Base-by-base conservation (phyloP, 2,888 invertebrate species). In the Caenorhabditis sp. region DNA sequence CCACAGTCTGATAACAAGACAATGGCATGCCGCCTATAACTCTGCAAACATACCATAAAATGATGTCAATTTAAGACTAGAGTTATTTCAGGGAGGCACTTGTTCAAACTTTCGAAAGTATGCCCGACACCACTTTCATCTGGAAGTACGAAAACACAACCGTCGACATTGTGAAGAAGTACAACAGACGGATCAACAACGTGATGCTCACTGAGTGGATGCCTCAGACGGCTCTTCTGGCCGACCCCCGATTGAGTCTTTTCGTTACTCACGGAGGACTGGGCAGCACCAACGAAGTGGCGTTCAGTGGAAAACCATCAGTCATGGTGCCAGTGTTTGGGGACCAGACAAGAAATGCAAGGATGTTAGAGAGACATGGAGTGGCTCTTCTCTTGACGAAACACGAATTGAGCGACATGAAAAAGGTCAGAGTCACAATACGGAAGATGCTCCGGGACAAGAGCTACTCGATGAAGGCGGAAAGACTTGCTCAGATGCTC, bases 171-270 rank as follows among this genome's bases (percentile, higher is more conserved):
- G 55, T 58, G 41, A 53, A 58, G 22, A 59, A 56, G 32, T 72
- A 58, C 41, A 71, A 55, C 22, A 73, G 73, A 30, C 53, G 55
- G n/a, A 46, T 75, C 30, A 32, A 59, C 17, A 84, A 84, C 53
- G 79, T 84, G 32, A 56, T 72, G 55, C 52, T 83, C 7, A 62
- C 68, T 11, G 79, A 77, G 27, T 84, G 84, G 84, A 66, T 82
- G 48, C 83, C 84, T 2, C 84, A 84, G 43, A 78, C 68, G n/a
- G 48, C 61, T 8, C 53, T 59, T 27, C 58, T 58, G 32, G 78
- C 72, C 9, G 80, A 82, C 39, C 62, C 76, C 0, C 59, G 80
- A 30, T 56, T 82, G 20, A 53, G 32, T 4, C 72, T 73, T 8
- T 77, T 82, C 50, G 62, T 82, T 17, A 82, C 82, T 6, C 82